Percentiles rank a stretch among this genome's conserved stretches.
These are phyloP conservation scores for Halocynthia aurantium DNA, from an alignment of 23 tunicate species.

Conservation along the genomic window DNA sequence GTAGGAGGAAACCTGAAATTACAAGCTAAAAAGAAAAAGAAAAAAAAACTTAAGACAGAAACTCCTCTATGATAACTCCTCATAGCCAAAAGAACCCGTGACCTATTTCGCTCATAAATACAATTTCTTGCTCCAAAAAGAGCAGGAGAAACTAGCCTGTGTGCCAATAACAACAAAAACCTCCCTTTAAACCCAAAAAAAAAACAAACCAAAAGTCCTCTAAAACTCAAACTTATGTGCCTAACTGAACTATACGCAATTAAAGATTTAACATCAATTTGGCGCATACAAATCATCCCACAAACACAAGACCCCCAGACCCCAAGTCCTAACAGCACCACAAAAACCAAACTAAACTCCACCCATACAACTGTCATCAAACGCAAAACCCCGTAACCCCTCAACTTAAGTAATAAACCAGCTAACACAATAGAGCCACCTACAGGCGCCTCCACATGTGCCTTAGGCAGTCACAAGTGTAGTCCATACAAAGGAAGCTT, in stretches of 20 bases:
- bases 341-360: background rate
- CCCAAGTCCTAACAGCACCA: background rate
- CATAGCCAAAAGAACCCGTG: background rate
- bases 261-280: conserved; percentile 4
- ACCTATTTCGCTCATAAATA: background rate
- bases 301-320: background rate
- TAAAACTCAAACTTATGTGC: conserved; percentile 16
- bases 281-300: background rate
- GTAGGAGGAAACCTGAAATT: conserved; percentile 13
- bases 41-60: background rate
- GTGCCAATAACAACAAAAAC: background rate
- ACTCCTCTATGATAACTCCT: background rate
- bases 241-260: conserved; percentile 19
- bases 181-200: background rate
- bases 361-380: background rate
- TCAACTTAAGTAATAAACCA: conserved; percentile 2
- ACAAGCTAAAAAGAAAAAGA: background rate
- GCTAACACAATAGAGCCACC: conserved; percentile 27
- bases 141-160: conserved; percentile 8
- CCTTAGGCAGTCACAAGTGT: conserved; percentile 16
- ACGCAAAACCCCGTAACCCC: conserved; percentile 9
- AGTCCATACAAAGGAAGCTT: conserved; percentile 2
- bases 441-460: conserved; percentile 25
- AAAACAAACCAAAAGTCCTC: background rate
- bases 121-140: background rate